Conservation (phyloP, 2,888 invertebrate species). For the Epirrhoe alternata region DNA sequence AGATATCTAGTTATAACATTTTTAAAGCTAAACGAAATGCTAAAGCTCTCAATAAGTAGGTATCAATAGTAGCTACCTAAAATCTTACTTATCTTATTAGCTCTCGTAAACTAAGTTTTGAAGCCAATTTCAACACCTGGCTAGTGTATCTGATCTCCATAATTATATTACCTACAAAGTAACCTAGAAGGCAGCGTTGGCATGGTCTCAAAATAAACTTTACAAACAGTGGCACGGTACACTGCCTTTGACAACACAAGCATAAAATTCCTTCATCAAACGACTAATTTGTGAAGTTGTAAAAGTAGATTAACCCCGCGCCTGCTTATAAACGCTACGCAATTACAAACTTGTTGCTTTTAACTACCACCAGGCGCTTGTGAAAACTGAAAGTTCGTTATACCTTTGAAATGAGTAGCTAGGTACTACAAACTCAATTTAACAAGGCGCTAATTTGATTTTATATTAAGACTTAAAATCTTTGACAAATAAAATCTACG, state of each 20-base stretch:
- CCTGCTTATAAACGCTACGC: conserved; percentile 42
- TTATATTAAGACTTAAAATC: neutral
- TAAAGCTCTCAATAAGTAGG: too few species aligned
- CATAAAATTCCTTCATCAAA: conserved; percentile 41
- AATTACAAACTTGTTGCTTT: conserved; percentile 51
- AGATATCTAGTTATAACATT: too few species aligned
- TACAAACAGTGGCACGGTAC: conserved; percentile 25
- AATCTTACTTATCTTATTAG: too few species aligned
- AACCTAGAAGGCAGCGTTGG: neutral
- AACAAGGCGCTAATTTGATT: neutral
- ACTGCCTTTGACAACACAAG: conserved; percentile 36
- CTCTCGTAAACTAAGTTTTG: neutral
- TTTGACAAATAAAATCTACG: neutral
- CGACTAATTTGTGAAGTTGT: conserved; percentile 41
- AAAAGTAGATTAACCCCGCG: conserved; percentile 47
- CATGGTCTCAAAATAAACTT: conserved; percentile 11
- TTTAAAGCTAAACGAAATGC: too few species aligned
- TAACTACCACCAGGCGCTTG: conserved; percentile 51
- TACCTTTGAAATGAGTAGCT: neutral
- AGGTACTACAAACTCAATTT: neutral
- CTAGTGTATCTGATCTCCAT: neutral
- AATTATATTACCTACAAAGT: neutral
- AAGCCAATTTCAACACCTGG: neutral
- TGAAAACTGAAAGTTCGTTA: conserved; percentile 35
- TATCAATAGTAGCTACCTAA: too few species aligned